A percentile compares a stretch with the other conserved stretches of the same genome.
phyloP scores from a whole-genome alignment of 2,113 vertebrate species.

The Aldabrachelys gigantea region DNA sequence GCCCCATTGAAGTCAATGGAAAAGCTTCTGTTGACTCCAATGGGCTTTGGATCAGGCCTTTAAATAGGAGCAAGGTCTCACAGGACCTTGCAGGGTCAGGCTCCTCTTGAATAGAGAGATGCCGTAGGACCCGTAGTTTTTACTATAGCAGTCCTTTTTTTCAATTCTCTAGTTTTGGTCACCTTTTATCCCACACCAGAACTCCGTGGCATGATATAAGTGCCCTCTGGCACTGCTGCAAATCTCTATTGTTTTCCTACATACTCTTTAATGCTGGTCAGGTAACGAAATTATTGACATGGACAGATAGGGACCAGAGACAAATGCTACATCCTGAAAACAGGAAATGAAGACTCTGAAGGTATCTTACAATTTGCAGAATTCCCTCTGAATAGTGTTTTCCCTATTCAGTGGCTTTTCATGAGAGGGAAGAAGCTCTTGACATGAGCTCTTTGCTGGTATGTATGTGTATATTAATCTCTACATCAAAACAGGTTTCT shows the following conservation, averaged over 20 bases:
- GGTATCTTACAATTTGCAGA: background rate
- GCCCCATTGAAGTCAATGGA: background rate
- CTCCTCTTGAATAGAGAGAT: background rate
- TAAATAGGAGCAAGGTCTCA: background rate
- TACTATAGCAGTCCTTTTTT: background rate
- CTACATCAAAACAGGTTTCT: background rate
- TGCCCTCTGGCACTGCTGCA: background rate
- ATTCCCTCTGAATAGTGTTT: background rate
- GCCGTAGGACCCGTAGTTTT: background rate
- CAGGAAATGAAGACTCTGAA: background rate
- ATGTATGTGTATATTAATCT: background rate
- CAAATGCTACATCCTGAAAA: background rate
- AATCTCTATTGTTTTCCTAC: background rate
- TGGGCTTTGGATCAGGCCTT: background rate
- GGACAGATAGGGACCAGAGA: background rate
- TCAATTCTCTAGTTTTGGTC: background rate
- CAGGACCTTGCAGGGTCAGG: background rate
- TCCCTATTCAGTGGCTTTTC: background rate
- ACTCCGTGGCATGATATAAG: fast-evolving
- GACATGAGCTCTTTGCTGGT: background rate
- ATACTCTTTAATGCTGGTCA: background rate
- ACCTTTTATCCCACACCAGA: background rate
- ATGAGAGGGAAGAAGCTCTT: background rate
- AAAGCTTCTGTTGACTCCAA: background rate
- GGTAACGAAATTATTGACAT: background rate